Evolutionary conservation across 2,797 vertebrate species (phyloP), one percentile per base, ranked within the genome.

Genomic region (Sebastolobus altivelis): DNA sequence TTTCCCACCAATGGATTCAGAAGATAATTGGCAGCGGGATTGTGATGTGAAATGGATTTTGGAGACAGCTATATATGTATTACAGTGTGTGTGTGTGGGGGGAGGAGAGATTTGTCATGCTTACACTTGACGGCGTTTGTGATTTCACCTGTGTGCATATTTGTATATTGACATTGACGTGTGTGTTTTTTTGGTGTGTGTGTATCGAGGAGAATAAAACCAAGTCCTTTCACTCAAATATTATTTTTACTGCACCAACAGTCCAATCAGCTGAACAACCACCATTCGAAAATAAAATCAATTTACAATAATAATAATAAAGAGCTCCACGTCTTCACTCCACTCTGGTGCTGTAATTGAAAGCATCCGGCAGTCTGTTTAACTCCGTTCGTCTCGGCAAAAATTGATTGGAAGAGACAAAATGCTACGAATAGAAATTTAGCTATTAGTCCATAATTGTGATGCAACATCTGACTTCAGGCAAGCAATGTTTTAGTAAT

Each of bases 1-100:
- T 79, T 25, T 72, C 61, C 46, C 63, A 75, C 54, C 68, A 11
- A 60, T 49, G 72, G 80, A 81, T 88, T 86, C 78, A 58, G 46
- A 55, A 85, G 56, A 82, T 89, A 88, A 90, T 83, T 88, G 83
- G 54, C 65, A 83, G 18, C 4, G 9, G 63, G 77, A 85, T 37
- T 80, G 73, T 43, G 80, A 89, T 76, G 79, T 82, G 66, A 85
- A 88, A 87, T 88, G 82, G 82, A 86, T 87, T 86, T 72, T 56
- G 56, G 49, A 73, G 70, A 78, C 63, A 49, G 81, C 65, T 65
- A 82, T 84, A 82, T 84, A 72, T 77, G 69, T 81, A 66, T 66
- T 72, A 80, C 54, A 68, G 35, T 67, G 68, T 75, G 38, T 54
- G 73, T 60, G 62, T 72, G 58, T 49, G 55, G n/a, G 56, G 33